Evolutionary conservation across 2,888 invertebrate genomes (phyloP).

Genomic region (Podotricha telesiphe): DNA sequence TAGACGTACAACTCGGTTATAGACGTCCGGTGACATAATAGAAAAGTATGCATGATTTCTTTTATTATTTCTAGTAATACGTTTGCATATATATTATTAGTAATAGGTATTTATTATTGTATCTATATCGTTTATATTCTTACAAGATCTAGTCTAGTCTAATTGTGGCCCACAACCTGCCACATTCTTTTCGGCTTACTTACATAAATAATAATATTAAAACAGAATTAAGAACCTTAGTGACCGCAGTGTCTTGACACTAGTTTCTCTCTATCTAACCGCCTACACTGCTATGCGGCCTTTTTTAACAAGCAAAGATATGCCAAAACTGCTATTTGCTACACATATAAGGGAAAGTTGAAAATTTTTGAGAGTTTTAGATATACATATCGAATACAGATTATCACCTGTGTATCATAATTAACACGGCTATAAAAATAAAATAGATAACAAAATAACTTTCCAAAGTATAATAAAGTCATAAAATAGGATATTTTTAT

Average conservation of each 20-base stretch:
- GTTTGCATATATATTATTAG: neutral
- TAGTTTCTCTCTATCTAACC: no score
- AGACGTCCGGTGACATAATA: conserved; percentile 15
- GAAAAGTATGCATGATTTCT: neutral
- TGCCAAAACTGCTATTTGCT: neutral
- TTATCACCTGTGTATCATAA: conserved; percentile 3
- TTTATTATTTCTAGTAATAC: neutral
- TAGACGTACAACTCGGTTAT: conserved; percentile 18
- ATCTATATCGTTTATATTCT: no score
- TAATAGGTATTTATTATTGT: no score
- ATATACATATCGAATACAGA: neutral
- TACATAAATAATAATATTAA: no score
- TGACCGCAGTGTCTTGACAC: no score
- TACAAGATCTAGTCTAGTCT: no score
- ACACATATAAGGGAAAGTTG: neutral
- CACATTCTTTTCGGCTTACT: no score
- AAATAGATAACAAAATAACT: neutral
- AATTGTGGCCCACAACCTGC: no score
- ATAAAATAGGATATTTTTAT: neutral
- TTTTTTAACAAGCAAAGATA: neutral
- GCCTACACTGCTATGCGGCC: no score
- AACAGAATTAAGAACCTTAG: no score
- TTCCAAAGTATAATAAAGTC: neutral
- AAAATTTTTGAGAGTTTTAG: conserved; percentile 5
- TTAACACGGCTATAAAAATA: neutral